Conservation (phyloP, 2,113 vertebrate genomes). For the Oncorhynchus masou region DNA sequence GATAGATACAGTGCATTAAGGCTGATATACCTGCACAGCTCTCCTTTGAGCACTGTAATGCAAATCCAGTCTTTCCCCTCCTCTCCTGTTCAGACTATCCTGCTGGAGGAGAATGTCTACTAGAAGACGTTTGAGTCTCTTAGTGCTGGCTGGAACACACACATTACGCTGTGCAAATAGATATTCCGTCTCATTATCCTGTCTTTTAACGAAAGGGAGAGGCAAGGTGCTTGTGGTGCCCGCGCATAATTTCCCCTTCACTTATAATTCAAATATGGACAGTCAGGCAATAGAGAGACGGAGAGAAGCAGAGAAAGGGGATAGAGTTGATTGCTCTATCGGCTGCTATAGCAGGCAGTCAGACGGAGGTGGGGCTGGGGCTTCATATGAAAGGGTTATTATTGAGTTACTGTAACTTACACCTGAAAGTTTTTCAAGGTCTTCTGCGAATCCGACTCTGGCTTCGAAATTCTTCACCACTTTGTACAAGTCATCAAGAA, state of each 20-base stretch:
- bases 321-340: constrained; percentile 38
- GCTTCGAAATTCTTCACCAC: constrained; percentile 83
- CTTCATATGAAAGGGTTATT: constrained; percentile 46
- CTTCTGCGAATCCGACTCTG: constrained; percentile 79
- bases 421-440: constrained; percentile 84
- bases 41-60: not conserved
- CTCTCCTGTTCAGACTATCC: not conserved
- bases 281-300: constrained; percentile 40
- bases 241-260: constrained; percentile 60
- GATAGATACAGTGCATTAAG: not conserved
- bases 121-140: constrained; percentile 51
- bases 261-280: constrained; percentile 63
- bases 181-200: constrained; percentile 75
- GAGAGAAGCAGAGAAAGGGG: constrained; percentile 19
- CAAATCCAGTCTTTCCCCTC: not conserved
- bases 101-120: constrained; percentile 8
- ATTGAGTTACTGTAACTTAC: constrained; percentile 72
- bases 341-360: constrained; percentile 14
- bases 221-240: constrained; percentile 62
- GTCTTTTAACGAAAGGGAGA: constrained; percentile 73
- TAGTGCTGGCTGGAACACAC: constrained; percentile 68
- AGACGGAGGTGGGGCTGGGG: not conserved
- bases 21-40: not conserved
- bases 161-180: constrained; percentile 77
- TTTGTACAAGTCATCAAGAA: constrained; percentile 78